A percentile compares a stretch with the other conserved stretches of the same genome.
These are phyloP conservation scores for Meles meles DNA, from an alignment of 2,113 vertebrate genomes.

Conservation along the genomic window DNA sequence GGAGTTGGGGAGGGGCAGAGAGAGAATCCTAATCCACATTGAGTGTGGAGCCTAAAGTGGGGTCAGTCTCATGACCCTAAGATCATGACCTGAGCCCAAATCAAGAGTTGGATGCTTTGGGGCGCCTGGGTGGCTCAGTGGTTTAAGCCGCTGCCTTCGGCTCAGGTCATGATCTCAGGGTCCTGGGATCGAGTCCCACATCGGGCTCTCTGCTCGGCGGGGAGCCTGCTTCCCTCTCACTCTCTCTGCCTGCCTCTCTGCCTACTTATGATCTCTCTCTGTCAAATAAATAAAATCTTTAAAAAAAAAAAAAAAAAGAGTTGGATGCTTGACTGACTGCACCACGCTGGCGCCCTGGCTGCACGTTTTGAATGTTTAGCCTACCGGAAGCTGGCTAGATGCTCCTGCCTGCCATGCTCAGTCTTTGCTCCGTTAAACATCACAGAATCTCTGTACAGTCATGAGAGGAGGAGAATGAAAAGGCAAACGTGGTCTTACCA, in stretches of 20 bases:
- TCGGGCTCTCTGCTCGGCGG: no score
- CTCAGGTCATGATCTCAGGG: no score
- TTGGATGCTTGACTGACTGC: not conserved
- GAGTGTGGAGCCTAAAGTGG: not conserved
- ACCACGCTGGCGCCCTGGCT: not conserved
- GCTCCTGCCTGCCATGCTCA: not conserved
- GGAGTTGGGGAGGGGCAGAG: not conserved
- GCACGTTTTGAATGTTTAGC: not conserved
- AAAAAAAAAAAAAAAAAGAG: no score
- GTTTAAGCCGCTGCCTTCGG: no score
- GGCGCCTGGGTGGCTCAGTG: no score
- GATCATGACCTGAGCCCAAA: not conserved
- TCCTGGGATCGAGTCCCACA: no score
- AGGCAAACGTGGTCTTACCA: not conserved
- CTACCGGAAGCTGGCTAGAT: not conserved
- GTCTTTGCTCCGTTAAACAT: not conserved
- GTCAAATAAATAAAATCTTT: no score
- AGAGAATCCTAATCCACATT: not conserved
- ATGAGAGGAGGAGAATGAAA: not conserved
- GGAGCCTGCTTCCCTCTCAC: no score
- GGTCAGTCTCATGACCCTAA: not conserved
- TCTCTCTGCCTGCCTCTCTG: no score
- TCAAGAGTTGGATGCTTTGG: not conserved
- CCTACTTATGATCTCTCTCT: no score
- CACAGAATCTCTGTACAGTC: not conserved